Percentiles rank a stretch among this genome's conserved stretches.
Evolutionary conservation across 2,888 invertebrate species (phyloP).

Genomic region (Dendrolimus pini): DNA sequence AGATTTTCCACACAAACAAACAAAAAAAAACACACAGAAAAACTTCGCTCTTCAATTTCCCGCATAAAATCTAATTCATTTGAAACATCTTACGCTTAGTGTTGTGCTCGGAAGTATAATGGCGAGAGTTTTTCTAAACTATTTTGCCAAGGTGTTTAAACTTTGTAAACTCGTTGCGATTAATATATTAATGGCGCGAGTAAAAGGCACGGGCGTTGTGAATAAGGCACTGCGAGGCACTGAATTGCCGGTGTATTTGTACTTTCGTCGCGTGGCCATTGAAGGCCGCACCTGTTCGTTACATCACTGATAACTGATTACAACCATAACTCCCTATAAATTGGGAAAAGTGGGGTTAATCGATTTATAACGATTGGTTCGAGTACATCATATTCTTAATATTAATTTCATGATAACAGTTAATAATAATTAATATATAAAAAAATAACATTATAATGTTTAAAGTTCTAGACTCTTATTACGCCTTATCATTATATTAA

Average conservation of each 20-base stretch:
- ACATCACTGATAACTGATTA: slow-evolving; percentile 41
- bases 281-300: slow-evolving; percentile 22
- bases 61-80: too few species aligned
- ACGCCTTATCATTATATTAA: too few species aligned
- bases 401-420: too few species aligned
- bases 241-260: slow-evolving; percentile 19
- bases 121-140: too few species aligned
- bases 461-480: too few species aligned
- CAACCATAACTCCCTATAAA: neutral
- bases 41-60: too few species aligned
- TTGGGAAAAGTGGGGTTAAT: neutral
- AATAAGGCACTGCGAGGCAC: slow-evolving; percentile 51
- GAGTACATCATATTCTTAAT: neutral
- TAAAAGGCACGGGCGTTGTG: slow-evolving; percentile 44
- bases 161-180: slow-evolving; percentile 16
- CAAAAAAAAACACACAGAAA: too few species aligned
- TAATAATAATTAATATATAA: too few species aligned
- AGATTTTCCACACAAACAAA: too few species aligned
- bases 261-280: slow-evolving; percentile 11
- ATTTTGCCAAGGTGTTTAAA: neutral
- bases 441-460: too few species aligned
- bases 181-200: slow-evolving; percentile 11
- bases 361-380: neutral
- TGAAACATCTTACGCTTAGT: too few species aligned
- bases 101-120: too few species aligned